These are phyloP conservation scores for Thaumatotibia leucotreta DNA, from an alignment of 1,140 invertebrate genomes.

Conservation along the genomic window DNA sequence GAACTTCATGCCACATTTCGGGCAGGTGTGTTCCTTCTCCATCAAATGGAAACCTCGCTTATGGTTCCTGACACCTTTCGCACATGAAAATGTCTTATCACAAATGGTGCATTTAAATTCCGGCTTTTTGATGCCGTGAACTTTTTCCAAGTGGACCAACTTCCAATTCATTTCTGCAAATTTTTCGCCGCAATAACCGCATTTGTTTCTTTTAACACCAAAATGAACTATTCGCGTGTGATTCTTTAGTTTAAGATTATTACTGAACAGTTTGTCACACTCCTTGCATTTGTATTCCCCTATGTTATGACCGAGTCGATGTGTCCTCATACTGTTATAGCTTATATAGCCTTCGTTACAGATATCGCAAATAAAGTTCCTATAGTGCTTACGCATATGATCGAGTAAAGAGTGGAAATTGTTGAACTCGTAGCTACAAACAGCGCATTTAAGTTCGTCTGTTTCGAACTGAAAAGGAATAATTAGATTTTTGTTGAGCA, in stretches of 20 bases:
- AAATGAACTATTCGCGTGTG: conserved; percentile 41
- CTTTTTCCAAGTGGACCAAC: conserved; percentile 45
- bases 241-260: conserved; percentile 30
- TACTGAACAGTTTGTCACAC: conserved; percentile 44
- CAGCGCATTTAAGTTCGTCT: background rate
- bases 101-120: conserved; percentile 50
- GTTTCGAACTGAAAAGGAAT: conserved; percentile 13
- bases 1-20: conserved; percentile 40
- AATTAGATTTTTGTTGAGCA: background rate
- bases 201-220: conserved; percentile 47
- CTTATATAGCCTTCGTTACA: conserved; percentile 33
- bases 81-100: conserved; percentile 38
- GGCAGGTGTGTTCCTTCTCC: conserved; percentile 44
- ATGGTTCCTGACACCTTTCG: conserved; percentile 36
- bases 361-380: background rate
- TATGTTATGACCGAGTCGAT: conserved; percentile 39
- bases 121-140: conserved; percentile 38
- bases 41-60: conserved; percentile 51
- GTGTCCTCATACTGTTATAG: conserved; percentile 29
- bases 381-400: conserved; percentile 19
- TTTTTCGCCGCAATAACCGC: conserved; percentile 39
- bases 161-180: conserved; percentile 52
- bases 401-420: conserved; percentile 4
- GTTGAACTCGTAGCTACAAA: background rate
- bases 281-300: conserved; percentile 38